Conservation (phyloP, 2,888 invertebrate species). For the Graphium colonna region DNA sequence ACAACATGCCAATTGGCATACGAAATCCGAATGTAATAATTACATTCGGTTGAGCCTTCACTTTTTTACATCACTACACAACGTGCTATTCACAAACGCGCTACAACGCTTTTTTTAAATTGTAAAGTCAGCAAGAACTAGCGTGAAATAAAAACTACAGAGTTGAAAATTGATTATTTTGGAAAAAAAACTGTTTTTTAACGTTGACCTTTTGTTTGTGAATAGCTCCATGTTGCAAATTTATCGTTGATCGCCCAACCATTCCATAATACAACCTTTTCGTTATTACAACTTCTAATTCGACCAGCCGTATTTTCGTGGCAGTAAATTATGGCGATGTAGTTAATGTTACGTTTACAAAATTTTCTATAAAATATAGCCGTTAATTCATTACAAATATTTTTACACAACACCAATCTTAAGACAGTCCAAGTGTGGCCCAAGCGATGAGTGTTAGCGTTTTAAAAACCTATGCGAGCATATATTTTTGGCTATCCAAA, state of each 20-base stretch:
- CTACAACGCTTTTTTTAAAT: no score
- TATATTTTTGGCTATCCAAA: no score
- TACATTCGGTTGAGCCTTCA: constrained; percentile 23
- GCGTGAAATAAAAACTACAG: no score
- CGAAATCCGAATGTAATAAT: background rate
- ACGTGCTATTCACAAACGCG: constrained; percentile 14
- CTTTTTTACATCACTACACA: constrained; percentile 8
- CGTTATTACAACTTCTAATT: background rate
- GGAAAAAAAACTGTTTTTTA: no score
- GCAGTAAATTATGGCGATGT: background rate
- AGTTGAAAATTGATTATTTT: no score
- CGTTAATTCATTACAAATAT: background rate
- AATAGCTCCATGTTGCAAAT: background rate
- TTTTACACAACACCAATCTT: background rate
- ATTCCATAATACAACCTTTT: constrained; percentile 2
- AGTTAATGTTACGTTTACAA: constrained; percentile 6
- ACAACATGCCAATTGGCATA: constrained; percentile 5
- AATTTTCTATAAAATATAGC: constrained; percentile 11
- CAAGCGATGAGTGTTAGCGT: background rate
- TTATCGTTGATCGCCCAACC: background rate
- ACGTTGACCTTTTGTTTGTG: background rate
- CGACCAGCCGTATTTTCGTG: background rate
- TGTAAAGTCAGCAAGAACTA: no score
- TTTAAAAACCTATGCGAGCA: no score
- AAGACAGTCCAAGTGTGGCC: background rate